Evolutionary conservation across 2,888 invertebrate genomes (phyloP).

Genomic region (Saturnia japonica): DNA sequence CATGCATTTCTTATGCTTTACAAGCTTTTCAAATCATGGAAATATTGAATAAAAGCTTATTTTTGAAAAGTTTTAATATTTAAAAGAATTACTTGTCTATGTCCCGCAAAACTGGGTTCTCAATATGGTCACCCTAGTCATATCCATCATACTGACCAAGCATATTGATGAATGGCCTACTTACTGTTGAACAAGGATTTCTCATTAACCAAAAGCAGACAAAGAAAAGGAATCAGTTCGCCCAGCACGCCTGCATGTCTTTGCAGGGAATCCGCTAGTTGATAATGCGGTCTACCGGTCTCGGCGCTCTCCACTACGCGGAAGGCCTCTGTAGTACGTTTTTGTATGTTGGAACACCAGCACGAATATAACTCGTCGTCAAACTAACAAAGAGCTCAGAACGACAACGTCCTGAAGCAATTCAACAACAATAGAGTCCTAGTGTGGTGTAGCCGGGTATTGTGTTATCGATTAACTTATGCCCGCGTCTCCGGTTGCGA

Average conservation of each 20-base stretch:
- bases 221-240: not conserved
- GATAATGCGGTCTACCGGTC: too few species aligned
- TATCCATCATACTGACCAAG: not conserved
- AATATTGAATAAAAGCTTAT: too few species aligned
- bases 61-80: too few species aligned
- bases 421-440: not conserved
- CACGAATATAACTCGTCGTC: not conserved
- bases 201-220: not conserved
- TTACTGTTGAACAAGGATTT: conserved; percentile 1
- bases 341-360: not conserved
- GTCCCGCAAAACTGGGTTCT: not conserved
- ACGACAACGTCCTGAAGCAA: conserved; percentile 3
- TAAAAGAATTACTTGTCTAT: too few species aligned
- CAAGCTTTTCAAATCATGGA: too few species aligned
- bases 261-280: not conserved
- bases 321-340: not conserved
- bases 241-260: not conserved
- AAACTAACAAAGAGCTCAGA: not conserved
- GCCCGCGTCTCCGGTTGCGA: not conserved
- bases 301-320: not conserved
- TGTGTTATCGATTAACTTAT: not conserved
- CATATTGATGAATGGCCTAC: conserved; percentile 8
- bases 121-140: not conserved
- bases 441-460: not conserved
- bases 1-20: too few species aligned